Percentiles rank a stretch among this genome's conserved stretches.
These are phyloP conservation scores for Naja naja DNA, from an alignment of 2,113 vertebrate genomes.

Conservation along the genomic window DNA sequence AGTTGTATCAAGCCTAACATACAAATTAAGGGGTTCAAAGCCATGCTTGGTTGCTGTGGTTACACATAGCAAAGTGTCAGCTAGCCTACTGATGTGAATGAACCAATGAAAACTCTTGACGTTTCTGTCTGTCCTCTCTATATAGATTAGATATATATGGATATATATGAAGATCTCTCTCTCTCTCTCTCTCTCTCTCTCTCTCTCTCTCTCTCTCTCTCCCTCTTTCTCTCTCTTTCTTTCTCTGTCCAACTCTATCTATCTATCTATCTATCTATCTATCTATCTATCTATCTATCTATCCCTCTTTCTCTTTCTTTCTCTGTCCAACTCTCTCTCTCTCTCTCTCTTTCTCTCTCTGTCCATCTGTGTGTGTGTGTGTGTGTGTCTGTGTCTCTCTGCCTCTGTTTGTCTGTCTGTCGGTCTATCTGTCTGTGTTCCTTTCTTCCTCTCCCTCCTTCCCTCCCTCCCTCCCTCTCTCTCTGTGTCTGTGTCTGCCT, in stretches of 20 bases:
- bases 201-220: too few species aligned
- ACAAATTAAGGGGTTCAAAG: conserved; percentile 24
- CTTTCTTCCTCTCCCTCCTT: too few species aligned
- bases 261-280: background rate
- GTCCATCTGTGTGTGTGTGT: too few species aligned
- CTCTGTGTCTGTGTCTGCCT: background rate
- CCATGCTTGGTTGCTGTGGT: background rate
- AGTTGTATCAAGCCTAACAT: conserved; percentile 12
- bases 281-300: background rate
- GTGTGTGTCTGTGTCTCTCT: too few species aligned
- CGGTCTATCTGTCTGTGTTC: background rate
- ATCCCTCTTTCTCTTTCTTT: background rate
- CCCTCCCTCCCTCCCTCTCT: too few species aligned
- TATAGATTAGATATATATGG: too few species aligned
- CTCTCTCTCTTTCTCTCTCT: background rate
- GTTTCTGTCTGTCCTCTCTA: background rate
- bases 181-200: too few species aligned
- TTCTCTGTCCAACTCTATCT: background rate
- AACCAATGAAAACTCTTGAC: background rate
- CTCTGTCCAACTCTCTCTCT: background rate
- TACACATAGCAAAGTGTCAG: conserved; percentile 27
- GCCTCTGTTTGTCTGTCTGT: background rate
- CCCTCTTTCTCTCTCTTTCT: background rate
- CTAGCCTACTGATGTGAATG: background rate
- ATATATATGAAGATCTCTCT: too few species aligned